Conservation (phyloP, 2,113 vertebrate genomes). For the Rhynchopsitta pachyrhyncha region DNA sequence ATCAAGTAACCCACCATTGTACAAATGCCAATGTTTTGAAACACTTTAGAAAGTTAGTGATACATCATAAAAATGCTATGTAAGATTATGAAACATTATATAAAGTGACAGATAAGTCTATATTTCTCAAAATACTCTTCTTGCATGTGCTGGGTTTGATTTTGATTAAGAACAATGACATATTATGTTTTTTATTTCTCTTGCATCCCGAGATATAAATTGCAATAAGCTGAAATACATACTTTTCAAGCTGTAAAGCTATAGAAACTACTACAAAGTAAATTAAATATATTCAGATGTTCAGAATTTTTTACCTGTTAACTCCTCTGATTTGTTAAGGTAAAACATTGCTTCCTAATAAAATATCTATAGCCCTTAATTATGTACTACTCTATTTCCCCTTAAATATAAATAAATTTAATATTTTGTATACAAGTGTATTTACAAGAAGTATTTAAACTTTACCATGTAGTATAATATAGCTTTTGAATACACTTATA, state of each 20-base stretch:
- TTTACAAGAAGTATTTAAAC: background rate
- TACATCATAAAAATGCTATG: background rate
- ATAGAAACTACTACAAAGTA: background rate
- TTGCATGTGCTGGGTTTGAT: background rate
- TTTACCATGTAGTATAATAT: background rate
- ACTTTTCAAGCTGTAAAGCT: background rate
- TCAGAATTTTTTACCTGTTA: background rate
- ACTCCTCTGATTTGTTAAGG: background rate
- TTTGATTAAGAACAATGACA: background rate
- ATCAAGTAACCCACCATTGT: background rate
- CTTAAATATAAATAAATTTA: background rate
- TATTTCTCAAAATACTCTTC: background rate
- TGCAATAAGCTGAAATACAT: background rate
- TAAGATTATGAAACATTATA: background rate
- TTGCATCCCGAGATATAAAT: background rate
- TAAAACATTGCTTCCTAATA: background rate
- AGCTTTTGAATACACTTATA: background rate
- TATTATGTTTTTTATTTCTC: slow-evolving; percentile 26
- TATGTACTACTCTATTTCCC: background rate
- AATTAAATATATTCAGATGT: background rate
- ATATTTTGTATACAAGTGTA: background rate
- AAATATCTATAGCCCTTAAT: background rate
- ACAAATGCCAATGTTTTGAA: background rate
- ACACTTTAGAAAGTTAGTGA: background rate
- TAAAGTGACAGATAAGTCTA: background rate